Percentiles rank a stretch among this genome's conserved stretches.
phyloP scores from a whole-genome alignment of 1,140 invertebrate species.

The Maniola jurtina region DNA sequence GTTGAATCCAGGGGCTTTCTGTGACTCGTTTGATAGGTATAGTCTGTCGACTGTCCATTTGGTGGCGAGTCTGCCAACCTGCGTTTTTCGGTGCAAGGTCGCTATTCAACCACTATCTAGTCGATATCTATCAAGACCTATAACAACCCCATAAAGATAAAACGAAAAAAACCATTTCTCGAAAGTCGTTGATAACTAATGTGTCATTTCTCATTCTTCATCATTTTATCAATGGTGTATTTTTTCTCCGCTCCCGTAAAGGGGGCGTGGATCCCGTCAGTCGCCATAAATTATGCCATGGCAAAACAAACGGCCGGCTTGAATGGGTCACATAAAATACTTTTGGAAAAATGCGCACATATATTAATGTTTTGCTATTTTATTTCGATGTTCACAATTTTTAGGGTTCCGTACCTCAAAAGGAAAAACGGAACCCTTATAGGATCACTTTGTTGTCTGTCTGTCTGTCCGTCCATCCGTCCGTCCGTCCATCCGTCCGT shows the following conservation, averaged over 20 bases:
- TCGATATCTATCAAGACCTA: no score
- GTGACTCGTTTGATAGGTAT: no score
- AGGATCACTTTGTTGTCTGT: no score
- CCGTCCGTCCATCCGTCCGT: no score
- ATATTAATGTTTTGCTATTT: slow-evolving; percentile 2
- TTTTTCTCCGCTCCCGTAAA: slow-evolving; percentile 39
- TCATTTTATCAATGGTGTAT: slow-evolving; percentile 41
- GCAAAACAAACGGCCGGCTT: slow-evolving; percentile 44
- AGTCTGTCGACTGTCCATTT: no score
- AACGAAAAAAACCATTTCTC: neutral
- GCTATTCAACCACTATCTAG: no score
- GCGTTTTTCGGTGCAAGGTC: no score
- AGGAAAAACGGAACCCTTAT: no score
- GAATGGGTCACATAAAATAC: slow-evolving; percentile 44
- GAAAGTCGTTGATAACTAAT: neutral
- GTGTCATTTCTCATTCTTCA: neutral
- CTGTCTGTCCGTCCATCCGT: no score
- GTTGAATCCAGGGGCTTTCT: no score
- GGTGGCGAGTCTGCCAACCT: no score
- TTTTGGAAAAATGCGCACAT: slow-evolving; percentile 17
- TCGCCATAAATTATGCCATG: slow-evolving; percentile 61
- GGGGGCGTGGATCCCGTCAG: slow-evolving; percentile 57
- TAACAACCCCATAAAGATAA: neutral
- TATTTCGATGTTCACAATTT: neutral
- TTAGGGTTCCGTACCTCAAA: no score